phyloP scores from a whole-genome alignment of 1,140 invertebrate genomes.

The Pseudomyrmex pallidus region DNA sequence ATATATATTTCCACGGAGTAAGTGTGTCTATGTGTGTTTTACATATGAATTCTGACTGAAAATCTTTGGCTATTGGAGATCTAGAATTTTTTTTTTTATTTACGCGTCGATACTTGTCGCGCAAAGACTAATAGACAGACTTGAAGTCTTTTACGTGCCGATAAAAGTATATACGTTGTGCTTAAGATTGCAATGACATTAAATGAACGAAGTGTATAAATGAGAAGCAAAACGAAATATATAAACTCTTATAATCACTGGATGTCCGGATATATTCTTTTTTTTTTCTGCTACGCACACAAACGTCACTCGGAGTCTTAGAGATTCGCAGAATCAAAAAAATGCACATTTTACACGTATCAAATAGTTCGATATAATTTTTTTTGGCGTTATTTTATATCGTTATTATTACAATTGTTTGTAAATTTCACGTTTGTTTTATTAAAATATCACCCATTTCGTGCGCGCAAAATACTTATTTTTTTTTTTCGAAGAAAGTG shows the following conservation, averaged over 20 bases:
- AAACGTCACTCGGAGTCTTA: background rate
- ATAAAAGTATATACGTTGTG: background rate
- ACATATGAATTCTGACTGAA: background rate
- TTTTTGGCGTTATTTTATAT: background rate
- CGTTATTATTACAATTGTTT: conserved; percentile 28
- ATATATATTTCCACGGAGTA: too few relatives aligned
- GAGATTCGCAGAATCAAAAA: background rate
- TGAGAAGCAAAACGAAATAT: background rate
- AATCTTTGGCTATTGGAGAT: background rate
- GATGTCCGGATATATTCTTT: too few relatives aligned
- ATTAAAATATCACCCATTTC: too few relatives aligned
- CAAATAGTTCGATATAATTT: background rate
- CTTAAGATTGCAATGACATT: background rate
- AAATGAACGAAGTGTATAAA: background rate
- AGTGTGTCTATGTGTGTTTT: background rate
- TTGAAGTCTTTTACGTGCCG: background rate
- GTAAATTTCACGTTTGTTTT: background rate
- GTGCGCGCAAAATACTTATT: background rate
- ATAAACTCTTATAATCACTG: background rate
- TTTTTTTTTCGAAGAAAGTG: background rate
- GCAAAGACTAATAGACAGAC: conserved; percentile 16
- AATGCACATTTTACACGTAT: background rate
- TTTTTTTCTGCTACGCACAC: too few relatives aligned
- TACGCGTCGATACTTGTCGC: conserved; percentile 44
- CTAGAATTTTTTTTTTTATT: background rate